These are phyloP conservation scores for Lemur catta DNA, from an alignment of 2,797 vertebrate genomes.

Conservation along the genomic window DNA sequence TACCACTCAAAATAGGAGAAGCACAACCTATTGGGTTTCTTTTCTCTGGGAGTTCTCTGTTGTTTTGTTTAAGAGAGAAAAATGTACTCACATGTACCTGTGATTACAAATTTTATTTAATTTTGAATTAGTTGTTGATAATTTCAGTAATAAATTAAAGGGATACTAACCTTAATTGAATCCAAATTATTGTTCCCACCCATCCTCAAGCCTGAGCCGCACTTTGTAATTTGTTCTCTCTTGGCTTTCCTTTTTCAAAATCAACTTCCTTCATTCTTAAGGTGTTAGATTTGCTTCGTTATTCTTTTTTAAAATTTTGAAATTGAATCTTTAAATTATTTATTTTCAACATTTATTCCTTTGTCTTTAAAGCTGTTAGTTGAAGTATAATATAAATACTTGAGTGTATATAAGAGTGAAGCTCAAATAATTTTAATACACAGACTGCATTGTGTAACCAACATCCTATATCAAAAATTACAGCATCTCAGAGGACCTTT, in stretches of 20 bases:
- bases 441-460: background rate
- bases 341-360: background rate
- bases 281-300: background rate
- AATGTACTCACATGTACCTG: background rate
- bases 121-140: background rate
- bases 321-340: background rate
- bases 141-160: background rate
- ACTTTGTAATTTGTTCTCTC: background rate
- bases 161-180: background rate
- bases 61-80: background rate
- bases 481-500: background rate
- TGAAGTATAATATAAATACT: background rate
- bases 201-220: background rate
- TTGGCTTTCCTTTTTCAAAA: background rate
- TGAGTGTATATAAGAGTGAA: background rate
- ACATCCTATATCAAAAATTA: background rate
- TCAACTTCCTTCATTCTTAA: background rate
- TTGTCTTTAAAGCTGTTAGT: background rate
- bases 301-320: background rate
- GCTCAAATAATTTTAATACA: background rate
- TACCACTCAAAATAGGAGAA: background rate
- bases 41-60: background rate
- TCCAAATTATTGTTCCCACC: background rate
- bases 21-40: background rate
- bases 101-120: background rate